Evolutionary conservation across 2,797 vertebrate genomes (phyloP).

Genomic region (Buphagus erythrorhynchus): DNA sequence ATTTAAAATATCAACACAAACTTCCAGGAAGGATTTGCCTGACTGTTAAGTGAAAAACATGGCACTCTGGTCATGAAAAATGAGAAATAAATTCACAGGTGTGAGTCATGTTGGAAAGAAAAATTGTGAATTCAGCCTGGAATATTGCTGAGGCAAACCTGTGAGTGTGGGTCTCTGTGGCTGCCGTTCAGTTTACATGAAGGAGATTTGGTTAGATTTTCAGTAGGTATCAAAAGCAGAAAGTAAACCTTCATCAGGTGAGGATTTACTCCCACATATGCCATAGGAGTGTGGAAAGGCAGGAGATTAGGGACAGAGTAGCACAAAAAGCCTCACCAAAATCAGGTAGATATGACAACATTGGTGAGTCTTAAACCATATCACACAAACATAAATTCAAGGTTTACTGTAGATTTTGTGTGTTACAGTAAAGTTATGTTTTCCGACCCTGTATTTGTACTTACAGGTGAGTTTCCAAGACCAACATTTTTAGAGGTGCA

Average conservation of each 20-base stretch:
- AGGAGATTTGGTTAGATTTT: neutral
- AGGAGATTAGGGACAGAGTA: neutral
- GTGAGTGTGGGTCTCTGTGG: neutral
- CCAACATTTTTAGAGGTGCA: slow-evolving; percentile 15
- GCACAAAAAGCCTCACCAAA: neutral
- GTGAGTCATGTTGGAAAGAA: slow-evolving; percentile 47
- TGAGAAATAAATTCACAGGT: slow-evolving; percentile 19
- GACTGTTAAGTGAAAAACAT: slow-evolving; percentile 39
- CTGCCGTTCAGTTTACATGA: neutral
- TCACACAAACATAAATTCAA: neutral
- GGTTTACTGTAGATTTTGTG: neutral
- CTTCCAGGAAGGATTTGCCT: slow-evolving; percentile 42
- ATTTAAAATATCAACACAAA: slow-evolving; percentile 36
- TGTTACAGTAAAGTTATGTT: neutral
- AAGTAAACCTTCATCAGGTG: neutral
- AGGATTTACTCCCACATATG: neutral
- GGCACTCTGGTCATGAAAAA: slow-evolving; percentile 9
- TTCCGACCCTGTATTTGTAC: slow-evolving; percentile 1
- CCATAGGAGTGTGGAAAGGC: neutral
- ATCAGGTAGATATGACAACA: neutral
- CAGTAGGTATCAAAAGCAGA: neutral
- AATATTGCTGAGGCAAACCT: neutral
- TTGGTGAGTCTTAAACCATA: neutral
- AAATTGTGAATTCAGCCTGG: neutral
- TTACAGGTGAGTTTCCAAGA: slow-evolving; percentile 32